Evolutionary conservation across 2,113 vertebrate genomes (phyloP).

Genomic region (Brachyhypopomus gauderio): DNA sequence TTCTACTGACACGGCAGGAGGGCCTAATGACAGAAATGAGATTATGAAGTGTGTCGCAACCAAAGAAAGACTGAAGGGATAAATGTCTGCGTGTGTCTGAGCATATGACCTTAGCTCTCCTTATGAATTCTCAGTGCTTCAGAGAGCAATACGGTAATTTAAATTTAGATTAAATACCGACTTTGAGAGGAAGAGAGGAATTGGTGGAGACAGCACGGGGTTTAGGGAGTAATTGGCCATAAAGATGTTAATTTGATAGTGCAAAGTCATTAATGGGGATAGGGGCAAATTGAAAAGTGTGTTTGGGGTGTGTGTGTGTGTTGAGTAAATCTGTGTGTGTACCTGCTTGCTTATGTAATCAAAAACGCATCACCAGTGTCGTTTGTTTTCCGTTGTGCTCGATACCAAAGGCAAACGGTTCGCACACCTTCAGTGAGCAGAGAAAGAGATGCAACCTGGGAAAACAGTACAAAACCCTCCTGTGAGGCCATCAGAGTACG

Average conservation of each 20-base stretch:
- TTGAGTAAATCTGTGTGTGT: not conserved
- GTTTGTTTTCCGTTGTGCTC: not conserved
- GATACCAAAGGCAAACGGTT: not conserved
- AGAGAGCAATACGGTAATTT: constrained; percentile 33
- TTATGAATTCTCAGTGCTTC: constrained; percentile 31
- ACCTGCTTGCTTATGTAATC: not conserved
- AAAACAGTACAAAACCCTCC: no score
- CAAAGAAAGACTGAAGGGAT: not conserved
- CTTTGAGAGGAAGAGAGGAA: constrained; percentile 32
- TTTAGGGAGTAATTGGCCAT: constrained; percentile 14
- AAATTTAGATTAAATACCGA: constrained; percentile 40
- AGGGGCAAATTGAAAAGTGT: not conserved
- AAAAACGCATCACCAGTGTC: not conserved
- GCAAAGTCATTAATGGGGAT: constrained; percentile 24
- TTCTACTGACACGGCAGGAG: no score
- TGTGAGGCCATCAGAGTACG: no score
- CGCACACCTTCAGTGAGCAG: not conserved
- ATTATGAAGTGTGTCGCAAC: not conserved
- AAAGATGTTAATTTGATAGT: constrained; percentile 42
- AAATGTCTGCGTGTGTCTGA: not conserved
- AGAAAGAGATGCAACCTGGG: no score
- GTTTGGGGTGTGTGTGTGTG: not conserved
- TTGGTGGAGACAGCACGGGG: not conserved
- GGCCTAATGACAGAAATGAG: not conserved
- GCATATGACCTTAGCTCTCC: not conserved